Evolutionary conservation across 1,140 invertebrate genomes (phyloP), one percentile per base, ranked within the genome.

Genomic region (Ceratosolen solmsi): DNA sequence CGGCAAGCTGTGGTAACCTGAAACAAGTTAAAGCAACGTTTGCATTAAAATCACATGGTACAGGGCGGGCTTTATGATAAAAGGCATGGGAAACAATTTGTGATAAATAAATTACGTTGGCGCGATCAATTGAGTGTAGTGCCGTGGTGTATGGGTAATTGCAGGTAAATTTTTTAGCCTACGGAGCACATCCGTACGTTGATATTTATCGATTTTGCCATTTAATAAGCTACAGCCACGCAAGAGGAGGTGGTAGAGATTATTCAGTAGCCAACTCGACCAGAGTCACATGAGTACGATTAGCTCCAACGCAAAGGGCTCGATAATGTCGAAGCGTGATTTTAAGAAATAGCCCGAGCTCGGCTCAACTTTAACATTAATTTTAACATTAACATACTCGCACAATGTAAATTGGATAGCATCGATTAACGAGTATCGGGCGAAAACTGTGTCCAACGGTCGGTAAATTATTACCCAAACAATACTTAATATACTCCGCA

Each of bases 1-100:
- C 94, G 94, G 94, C 94, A 95, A 95, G 94, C 94, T 95, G 94
- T 95, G 95, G 94, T 95, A 95, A 95, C 95, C 95, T 95, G 93
- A 56, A 94, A 95, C 86, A 90, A 86, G 88, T 85, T 84, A 87
- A 84, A 84, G 76, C 20, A 72, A 22, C 38, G 36, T 77, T 83
- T 85, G 54, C 74, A 54, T 78, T 77, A 73, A 76, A 78, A 78
- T 82, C 75, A 7, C 68, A 82, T 82, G 25, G 36, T 76, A 68
- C 60, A 81, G 2, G 25, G n/a, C 22, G n/a, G 25, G 17, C 71
- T 49, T 73, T 73, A 49, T 71, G n/a, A n/a, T n/a, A n/a, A n/a
- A 56, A 41, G 54, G 38, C 41, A 51, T 63, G 73, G 49, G 74
- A 68, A 74, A 73, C 68, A 81, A 74, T 81, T 80, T 80, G 58